phyloP scores from a whole-genome alignment of 2,888 invertebrate species.

The Philopedon plagiatum region DNA sequence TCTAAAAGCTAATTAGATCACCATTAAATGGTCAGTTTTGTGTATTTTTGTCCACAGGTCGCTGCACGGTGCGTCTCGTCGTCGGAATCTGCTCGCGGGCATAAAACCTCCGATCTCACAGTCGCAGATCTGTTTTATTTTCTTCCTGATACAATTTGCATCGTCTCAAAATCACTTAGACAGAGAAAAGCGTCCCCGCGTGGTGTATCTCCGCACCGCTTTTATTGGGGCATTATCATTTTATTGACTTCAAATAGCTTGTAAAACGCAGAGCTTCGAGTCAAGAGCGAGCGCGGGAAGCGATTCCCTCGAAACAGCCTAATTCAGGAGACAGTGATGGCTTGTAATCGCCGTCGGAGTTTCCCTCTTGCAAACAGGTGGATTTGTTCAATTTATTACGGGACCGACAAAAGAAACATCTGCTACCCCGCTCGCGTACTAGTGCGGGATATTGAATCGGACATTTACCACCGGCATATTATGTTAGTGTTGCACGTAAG shows the following conservation, averaged over 20 bases:
- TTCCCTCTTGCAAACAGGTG: slow-evolving; percentile 68
- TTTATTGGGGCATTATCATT: slow-evolving; percentile 71
- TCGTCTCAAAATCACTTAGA: slow-evolving; percentile 68
- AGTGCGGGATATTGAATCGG: slow-evolving; percentile 18
- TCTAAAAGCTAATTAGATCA: too few species aligned
- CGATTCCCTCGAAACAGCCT: slow-evolving; percentile 69
- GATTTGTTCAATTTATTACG: slow-evolving; percentile 66
- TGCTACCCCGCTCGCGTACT: slow-evolving; percentile 45
- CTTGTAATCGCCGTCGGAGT: slow-evolving; percentile 68
- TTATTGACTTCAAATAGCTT: slow-evolving; percentile 73
- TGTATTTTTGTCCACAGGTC: too few species aligned
- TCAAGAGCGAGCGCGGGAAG: slow-evolving; percentile 67
- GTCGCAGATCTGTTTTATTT: slow-evolving; percentile 52
- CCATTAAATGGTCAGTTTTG: too few species aligned
- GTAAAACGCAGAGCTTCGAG: slow-evolving; percentile 70
- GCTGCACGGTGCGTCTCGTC: too few species aligned
- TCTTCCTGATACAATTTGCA: slow-evolving; percentile 69
- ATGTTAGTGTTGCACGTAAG: background rate
- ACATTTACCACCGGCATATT: slow-evolving; percentile 5
- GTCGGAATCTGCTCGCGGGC: slow-evolving; percentile 19
- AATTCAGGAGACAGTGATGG: slow-evolving; percentile 71
- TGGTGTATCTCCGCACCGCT: slow-evolving; percentile 63
- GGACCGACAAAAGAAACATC: slow-evolving; percentile 57
- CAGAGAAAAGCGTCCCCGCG: slow-evolving; percentile 60
- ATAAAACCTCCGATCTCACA: slow-evolving; percentile 22